Conservation (phyloP, 2,113 vertebrate genomes). For the Garra rufa region DNA sequence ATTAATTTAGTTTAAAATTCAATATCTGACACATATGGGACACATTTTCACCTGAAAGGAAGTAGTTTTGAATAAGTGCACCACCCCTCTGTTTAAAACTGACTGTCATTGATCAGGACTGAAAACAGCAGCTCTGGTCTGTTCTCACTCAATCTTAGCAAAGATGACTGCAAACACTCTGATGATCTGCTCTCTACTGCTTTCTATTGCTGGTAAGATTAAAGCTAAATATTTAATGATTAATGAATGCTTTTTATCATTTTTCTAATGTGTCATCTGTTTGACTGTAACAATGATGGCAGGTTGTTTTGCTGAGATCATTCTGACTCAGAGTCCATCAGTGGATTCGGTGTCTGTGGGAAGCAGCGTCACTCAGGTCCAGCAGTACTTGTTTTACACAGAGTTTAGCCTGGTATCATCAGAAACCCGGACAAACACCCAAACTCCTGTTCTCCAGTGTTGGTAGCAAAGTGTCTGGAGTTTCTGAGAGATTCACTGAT, state of each 20-base stretch:
- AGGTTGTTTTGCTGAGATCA: constrained; percentile 25
- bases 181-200: not conserved
- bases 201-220: constrained; percentile 3
- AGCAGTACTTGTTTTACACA: too few relatives aligned
- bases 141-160: not conserved
- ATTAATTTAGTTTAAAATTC: not conserved
- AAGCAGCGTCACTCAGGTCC: too few relatives aligned
- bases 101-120: not conserved
- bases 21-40: not conserved
- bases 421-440: not conserved
- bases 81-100: not conserved
- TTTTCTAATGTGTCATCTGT: not conserved
- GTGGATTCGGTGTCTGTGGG: not conserved
- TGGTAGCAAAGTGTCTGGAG: not conserved
- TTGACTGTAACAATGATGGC: not conserved
- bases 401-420: not conserved
- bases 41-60: not conserved
- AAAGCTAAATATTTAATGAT: not conserved
- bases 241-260: not conserved
- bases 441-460: not conserved
- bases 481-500: constrained; percentile 28
- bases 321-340: constrained; percentile 26
- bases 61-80: not conserved
- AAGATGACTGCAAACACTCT: constrained; percentile 1
- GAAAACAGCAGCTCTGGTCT: not conserved